Evolutionary conservation across 2,113 vertebrate genomes (phyloP), one percentile per base, ranked within the genome.

Genomic region (Chaetops frenatus): DNA sequence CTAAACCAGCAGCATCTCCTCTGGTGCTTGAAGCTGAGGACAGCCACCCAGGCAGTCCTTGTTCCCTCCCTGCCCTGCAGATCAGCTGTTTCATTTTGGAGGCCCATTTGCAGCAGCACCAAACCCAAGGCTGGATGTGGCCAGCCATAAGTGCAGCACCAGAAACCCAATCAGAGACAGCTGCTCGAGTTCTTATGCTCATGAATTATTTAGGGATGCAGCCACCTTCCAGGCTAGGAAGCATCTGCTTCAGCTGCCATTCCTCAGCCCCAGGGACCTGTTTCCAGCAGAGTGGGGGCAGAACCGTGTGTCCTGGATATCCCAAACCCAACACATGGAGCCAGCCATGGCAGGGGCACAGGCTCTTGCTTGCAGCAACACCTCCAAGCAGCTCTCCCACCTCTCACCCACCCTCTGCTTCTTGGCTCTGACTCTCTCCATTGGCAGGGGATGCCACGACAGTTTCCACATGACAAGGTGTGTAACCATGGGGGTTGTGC

Each of bases 141-240:
- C 36, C 48, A 85, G 48, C 17, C 7, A 2, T 1, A 0, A 60
- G 21, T 18, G 14, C 0, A 0, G 17, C 20, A 81, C 80, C 6
- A 4, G 64, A 81, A 58, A 81, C 28, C 22, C 12, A 31, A 6
- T 14, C 3, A 4, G 28, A 36, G 70, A 56, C 53, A 91, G 90
- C 69, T 77, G 84, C 48, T 62, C 80, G 56, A 77, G 67, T 44
- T 80, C 28, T 77, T 8, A 15, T 31, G 71, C 24, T 79, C 38
- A n/a, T 86, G 20, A 94, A 90, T 86, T 80, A 92, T 11, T 45
- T 7, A 61, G 15, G 8, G 62, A 42, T 56, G 58, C 77, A 92
- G 80, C 40, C 58, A 88, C 33, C 61, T 66, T 53, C 54, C 47
- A 88, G 58, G 60, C 45, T 72, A 80, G 33, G 71, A 82, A 78